Percentiles rank a stretch among this genome's conserved stretches.
Evolutionary conservation across 2,113 vertebrate genomes (phyloP).

Genomic region (Sapajus apella): DNA sequence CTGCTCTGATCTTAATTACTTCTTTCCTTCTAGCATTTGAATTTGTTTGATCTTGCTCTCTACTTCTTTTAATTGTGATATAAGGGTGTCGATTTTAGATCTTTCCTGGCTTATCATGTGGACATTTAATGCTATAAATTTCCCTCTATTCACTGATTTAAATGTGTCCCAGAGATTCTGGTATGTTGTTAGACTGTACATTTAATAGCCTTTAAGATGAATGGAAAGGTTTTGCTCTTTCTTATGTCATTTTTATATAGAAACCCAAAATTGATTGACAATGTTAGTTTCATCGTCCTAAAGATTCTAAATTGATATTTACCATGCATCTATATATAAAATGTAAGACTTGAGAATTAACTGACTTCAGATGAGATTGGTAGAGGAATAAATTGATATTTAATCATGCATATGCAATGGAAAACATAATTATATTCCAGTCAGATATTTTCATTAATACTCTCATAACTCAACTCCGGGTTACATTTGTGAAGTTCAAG

Average conservation of each 20-base stretch:
- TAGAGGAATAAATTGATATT: neutral
- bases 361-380: neutral
- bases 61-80: too few relatives aligned
- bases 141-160: too few relatives aligned
- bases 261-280: neutral
- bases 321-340: neutral
- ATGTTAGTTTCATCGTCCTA: neutral
- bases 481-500: neutral
- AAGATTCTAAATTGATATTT: neutral
- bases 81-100: too few relatives aligned
- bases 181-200: neutral
- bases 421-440: neutral
- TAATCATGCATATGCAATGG: neutral
- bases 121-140: too few relatives aligned
- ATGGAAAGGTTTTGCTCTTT: neutral
- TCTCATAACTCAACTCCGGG: neutral
- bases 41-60: too few relatives aligned
- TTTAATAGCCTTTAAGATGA: neutral
- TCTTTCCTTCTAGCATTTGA: too few relatives aligned
- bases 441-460: neutral
- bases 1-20: too few relatives aligned
- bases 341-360: neutral
- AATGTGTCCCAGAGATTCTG: too few relatives aligned
- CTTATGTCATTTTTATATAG: neutral
- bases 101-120: too few relatives aligned